These are phyloP conservation scores for Tragelaphus strepsiceros DNA, from an alignment of 2,113 vertebrate species.

Conservation along the genomic window DNA sequence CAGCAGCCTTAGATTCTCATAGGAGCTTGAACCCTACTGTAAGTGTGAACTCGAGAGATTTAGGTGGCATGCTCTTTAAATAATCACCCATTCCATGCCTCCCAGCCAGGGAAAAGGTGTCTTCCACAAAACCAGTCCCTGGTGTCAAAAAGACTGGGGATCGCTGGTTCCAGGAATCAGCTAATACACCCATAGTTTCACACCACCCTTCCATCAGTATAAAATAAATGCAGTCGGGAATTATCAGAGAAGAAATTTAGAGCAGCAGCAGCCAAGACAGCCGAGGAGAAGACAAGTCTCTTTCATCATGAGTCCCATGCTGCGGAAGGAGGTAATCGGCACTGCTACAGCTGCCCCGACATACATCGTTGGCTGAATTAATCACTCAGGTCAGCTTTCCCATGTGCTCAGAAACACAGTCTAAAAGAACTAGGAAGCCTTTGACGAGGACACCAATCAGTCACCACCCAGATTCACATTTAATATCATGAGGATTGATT, in stretches of 20 bases:
- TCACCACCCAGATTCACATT: not conserved
- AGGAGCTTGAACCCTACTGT: not conserved
- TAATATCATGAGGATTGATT: not conserved
- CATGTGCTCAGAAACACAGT: not conserved
- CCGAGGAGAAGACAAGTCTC: not conserved
- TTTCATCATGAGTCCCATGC: not conserved
- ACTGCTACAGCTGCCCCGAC: rapidly evolving
- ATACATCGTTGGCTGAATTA: not conserved
- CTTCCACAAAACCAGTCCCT: not conserved
- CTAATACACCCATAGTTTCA: not conserved
- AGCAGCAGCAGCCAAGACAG: not conserved
- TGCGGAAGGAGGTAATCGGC: rapidly evolving
- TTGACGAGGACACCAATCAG: not conserved
- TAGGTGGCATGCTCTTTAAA: not conserved
- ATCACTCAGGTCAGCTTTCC: not conserved
- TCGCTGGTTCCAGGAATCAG: not conserved
- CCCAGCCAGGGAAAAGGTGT: not conserved
- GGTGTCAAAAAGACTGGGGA: not conserved
- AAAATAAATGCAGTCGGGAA: not conserved
- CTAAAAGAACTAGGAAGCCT: not conserved
- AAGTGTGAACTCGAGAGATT: not conserved
- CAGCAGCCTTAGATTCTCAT: not conserved
- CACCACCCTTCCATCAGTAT: not conserved
- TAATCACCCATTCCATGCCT: not conserved
- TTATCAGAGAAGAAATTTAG: not conserved